phyloP scores from a whole-genome alignment of 53 echinoderm and acorn worm species.

The Apostichopus leukothele region DNA sequence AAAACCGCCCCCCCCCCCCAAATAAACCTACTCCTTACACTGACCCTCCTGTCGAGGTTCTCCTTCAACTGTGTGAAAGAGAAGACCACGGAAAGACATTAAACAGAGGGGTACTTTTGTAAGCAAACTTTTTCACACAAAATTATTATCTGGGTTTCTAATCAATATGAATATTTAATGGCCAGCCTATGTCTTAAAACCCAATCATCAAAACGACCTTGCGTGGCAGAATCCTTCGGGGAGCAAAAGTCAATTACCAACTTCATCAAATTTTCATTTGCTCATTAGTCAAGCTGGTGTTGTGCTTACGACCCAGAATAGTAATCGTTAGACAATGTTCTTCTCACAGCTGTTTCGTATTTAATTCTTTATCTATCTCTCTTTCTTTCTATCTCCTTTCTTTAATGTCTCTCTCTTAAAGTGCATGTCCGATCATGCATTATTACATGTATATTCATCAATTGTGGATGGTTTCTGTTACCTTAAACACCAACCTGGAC shows the following conservation, averaged over 20 bases:
- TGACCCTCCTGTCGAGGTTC: neutral
- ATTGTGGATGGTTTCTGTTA: too few species aligned
- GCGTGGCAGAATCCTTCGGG: slow-evolving; percentile 14
- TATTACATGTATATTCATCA: too few species aligned
- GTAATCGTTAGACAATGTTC: slow-evolving; percentile 16
- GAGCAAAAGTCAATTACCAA: slow-evolving; percentile 38
- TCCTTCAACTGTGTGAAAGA: neutral
- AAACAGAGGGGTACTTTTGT: slow-evolving; percentile 1
- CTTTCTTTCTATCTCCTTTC: neutral
- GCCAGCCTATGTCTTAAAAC: slow-evolving; percentile 8
- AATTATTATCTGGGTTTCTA: slow-evolving; percentile 36
- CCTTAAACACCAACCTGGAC: too few species aligned
- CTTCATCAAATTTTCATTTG: slow-evolving; percentile 47
- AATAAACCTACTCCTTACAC: neutral
- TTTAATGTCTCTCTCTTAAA: neutral
- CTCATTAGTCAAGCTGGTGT: slow-evolving; percentile 47
- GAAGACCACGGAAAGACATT: neutral
- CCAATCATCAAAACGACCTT: slow-evolving; percentile 13
- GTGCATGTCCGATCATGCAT: too few species aligned
- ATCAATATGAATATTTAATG: slow-evolving; percentile 44
- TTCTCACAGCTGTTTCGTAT: slow-evolving; percentile 8
- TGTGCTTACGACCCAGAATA: slow-evolving; percentile 35
- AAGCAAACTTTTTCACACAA: slow-evolving; percentile 45
- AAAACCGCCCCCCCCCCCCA: neutral
- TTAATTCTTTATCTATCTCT: neutral